Conservation (phyloP, 2,113 vertebrate genomes). For the Corythaixoides concolor region DNA sequence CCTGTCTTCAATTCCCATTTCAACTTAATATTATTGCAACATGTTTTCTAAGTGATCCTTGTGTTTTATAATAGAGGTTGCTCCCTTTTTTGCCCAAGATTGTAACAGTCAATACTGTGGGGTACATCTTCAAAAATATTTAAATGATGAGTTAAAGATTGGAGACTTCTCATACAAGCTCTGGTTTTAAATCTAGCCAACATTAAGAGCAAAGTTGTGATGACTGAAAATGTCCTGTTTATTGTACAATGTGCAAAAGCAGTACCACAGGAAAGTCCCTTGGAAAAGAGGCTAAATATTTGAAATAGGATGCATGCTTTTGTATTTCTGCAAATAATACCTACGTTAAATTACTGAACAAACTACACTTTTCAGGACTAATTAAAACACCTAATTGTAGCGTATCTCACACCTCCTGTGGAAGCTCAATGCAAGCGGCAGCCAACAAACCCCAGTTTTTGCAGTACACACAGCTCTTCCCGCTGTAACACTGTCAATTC, state of each 20-base stretch:
- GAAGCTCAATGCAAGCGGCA: not conserved
- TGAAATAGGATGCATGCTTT: not conserved
- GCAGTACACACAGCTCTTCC: not conserved
- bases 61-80: not conserved
- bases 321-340: not conserved
- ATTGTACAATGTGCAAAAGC: not conserved
- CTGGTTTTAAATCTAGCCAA: not conserved
- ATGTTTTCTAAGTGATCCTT: not conserved
- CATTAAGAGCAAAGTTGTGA: not conserved
- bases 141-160: not conserved
- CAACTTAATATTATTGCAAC: not conserved
- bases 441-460: not conserved
- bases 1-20: not conserved
- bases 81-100: not conserved
- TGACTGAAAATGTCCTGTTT: not conserved
- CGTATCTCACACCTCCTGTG: not conserved
- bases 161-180: not conserved
- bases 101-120: not conserved
- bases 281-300: not conserved
- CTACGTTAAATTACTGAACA: not conserved
- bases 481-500: fast-evolving
- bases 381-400: not conserved
- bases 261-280: not conserved
- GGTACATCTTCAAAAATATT: not conserved
- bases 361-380: not conserved